These are phyloP conservation scores for Sminthurides aquaticus DNA, from an alignment of 2,888 invertebrate species.

Conservation along the genomic window DNA sequence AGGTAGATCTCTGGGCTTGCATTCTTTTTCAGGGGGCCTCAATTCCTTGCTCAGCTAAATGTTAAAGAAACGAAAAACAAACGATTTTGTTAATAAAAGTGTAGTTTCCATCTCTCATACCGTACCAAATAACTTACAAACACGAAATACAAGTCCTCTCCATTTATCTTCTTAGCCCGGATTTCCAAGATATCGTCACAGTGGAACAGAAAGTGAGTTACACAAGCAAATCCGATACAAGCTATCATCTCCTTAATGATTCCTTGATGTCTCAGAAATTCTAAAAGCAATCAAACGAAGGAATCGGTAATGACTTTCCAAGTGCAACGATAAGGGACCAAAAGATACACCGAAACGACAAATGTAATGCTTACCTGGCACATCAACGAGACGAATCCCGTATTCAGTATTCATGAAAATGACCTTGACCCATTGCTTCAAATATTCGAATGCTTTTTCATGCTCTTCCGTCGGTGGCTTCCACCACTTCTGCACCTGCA, in stretches of 20 bases:
- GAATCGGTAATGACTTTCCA: too few relatives aligned
- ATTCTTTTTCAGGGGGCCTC: neutral
- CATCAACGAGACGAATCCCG: neutral
- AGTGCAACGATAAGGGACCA: neutral
- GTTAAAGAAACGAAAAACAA: neutral
- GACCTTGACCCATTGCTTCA: constrained; percentile 5
- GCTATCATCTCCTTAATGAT: neutral
- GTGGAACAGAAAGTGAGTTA: constrained; percentile 13
- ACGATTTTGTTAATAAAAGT: neutral
- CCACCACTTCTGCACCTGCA: constrained; percentile 2
- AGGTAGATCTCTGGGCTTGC: neutral
- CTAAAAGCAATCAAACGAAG: constrained; percentile 1
- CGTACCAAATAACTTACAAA: constrained; percentile 3
- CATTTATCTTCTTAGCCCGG: constrained; percentile 11
- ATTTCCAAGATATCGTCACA: constrained; percentile 11
- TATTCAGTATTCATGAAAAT: constrained; percentile 3
- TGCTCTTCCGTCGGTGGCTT: constrained; percentile 4
- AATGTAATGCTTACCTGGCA: neutral
- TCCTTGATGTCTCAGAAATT: neutral
- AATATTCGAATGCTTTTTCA: neutral
- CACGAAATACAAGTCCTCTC: constrained; percentile 4
- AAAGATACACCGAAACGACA: neutral
- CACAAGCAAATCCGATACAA: neutral
- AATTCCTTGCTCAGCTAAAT: constrained; percentile 1
- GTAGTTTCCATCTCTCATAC: neutral